A percentile compares a stretch with the other conserved stretches of the same genome.
These are phyloP conservation scores for Leptonema lineaticorne DNA, from an alignment of 1,140 invertebrate species.

Conservation along the genomic window DNA sequence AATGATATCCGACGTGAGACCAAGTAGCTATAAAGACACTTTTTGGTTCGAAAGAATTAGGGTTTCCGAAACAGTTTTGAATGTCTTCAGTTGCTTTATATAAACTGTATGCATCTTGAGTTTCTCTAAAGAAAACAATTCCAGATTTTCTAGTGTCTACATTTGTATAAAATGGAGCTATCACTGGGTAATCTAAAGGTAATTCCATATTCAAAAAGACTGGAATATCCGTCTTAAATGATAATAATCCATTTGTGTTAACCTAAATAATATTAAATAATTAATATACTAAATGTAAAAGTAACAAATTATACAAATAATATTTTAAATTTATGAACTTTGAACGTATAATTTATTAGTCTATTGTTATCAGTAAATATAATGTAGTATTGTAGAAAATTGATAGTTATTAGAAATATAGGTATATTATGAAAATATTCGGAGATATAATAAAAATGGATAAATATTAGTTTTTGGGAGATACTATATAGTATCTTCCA, in stretches of 20 bases:
- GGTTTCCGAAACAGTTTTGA: constrained; percentile 68
- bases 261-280: no score
- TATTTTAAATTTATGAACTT: constrained; percentile 9
- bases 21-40: constrained; percentile 75
- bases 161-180: constrained; percentile 89
- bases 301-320: not conserved
- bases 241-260: constrained; percentile 89
- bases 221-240: constrained; percentile 83
- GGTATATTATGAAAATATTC: not conserved
- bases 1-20: constrained; percentile 65
- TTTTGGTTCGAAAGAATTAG: constrained; percentile 62
- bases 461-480: not conserved
- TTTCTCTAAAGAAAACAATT: constrained; percentile 77
- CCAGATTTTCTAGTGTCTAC: constrained; percentile 79
- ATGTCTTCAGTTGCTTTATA: constrained; percentile 67
- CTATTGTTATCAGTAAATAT: not conserved
- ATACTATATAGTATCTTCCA: no score
- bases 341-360: not conserved
- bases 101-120: constrained; percentile 64
- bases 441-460: not conserved
- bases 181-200: constrained; percentile 85
- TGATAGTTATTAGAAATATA: not conserved
- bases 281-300: no score
- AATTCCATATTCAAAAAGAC: constrained; percentile 85
- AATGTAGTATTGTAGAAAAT: no score